Evolutionary conservation across 2,797 vertebrate genomes (phyloP), one percentile per base, ranked within the genome.

Genomic region (Melanotaenia pygmaea): DNA sequence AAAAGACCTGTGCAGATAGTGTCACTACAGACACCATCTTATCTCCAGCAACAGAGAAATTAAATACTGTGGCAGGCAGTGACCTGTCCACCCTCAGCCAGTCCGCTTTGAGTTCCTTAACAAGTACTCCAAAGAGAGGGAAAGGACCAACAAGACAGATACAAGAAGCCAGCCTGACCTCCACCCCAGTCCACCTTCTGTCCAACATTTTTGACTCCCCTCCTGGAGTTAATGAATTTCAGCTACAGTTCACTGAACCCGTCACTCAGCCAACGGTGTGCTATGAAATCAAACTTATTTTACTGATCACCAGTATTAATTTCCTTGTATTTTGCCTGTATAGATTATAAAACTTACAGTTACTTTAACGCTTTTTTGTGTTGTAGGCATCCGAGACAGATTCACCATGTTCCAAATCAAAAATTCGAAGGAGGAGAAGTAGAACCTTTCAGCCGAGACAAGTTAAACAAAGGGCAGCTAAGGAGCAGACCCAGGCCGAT

Each of bases 71-170:
- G 35, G 11, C 65, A 28, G 32, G 13, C 16, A 14, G 30, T 30
- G 47, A 70, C 40, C 6, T 35, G 6, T 1, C 30, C 7, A 3
- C 10, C 22, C 20, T 20, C 20, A 22, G 37, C 30, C 68, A 58
- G 18, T 43, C 50, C 8, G 1, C 30, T 14, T 9, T 2, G 0
- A 61, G n/a, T 34, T 50, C 24, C 4, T 38, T 26, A 30, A 20
- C 16, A 47, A 50, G 6, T 2, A 82, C 88, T 56, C 86, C 87
- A 54, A 83, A 61, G 68, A 85, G 82, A 82, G 0, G 54, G 22
- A 75, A 34, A 13, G 1, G 65, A 34, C 51, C 9, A 45, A 72
- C 2, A 11, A 2, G 26, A 70, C 40, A 4, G 50, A 40, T 30
- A 38, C 26, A 37, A 51, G 64, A 56, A 38, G 2, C 30, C 43